Evolutionary conservation across 2,888 invertebrate genomes (phyloP).

Genomic region (Cheilosia grossa): DNA sequence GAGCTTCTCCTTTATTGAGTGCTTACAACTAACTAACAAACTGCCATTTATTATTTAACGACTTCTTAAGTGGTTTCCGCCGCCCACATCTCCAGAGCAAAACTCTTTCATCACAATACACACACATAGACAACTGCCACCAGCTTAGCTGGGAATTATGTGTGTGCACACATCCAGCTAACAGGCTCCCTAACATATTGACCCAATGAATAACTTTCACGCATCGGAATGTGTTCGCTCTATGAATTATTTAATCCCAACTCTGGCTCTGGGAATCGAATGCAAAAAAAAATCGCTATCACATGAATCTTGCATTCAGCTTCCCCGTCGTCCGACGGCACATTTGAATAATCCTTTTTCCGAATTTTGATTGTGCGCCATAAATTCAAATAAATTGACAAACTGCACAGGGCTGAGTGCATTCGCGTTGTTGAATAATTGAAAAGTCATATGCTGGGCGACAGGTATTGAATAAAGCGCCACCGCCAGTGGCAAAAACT

Average conservation of each 20-base stretch:
- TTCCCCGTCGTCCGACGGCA: neutral
- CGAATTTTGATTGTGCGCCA: conserved; percentile 75
- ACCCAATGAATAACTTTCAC: conserved; percentile 73
- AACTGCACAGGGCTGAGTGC: conserved; percentile 74
- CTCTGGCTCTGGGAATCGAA: conserved; percentile 29
- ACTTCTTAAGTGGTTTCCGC: conserved; percentile 82
- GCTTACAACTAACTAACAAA: conserved; percentile 74
- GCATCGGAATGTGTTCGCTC: conserved; percentile 70
- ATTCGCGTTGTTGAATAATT: conserved; percentile 74
- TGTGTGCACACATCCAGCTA: conserved; percentile 61
- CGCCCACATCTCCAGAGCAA: conserved; percentile 3
- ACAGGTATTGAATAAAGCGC: conserved; percentile 69
- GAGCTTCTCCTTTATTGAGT: conserved; percentile 50
- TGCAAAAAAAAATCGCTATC: conserved; percentile 30
- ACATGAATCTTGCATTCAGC: conserved; percentile 28
- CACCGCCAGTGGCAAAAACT: conserved; percentile 27
- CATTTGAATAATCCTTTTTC: conserved; percentile 75
- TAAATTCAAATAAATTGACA: conserved; percentile 76
- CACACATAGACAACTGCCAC: neutral
- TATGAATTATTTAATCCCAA: conserved; percentile 72
- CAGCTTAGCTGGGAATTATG: conserved; percentile 65
- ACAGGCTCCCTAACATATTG: conserved; percentile 67
- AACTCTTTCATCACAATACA: conserved; percentile 49
- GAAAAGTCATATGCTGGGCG: conserved; percentile 73
- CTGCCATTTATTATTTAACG: conserved; percentile 83